Base-by-base conservation (phyloP, 1,140 invertebrate species). In the Ips typographus region DNA sequence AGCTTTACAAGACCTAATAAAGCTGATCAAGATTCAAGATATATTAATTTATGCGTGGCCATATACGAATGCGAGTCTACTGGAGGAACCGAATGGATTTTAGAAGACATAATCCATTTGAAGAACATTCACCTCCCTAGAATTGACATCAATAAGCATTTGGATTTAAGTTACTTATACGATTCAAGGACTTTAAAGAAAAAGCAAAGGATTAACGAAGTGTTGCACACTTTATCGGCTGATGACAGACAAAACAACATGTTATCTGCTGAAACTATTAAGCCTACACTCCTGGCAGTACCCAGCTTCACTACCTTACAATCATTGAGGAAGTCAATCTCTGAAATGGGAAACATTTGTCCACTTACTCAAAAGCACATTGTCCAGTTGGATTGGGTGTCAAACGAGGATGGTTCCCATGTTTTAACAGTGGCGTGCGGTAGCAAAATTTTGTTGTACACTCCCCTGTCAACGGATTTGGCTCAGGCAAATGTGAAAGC, bases 21-120 rank as follows among this genome's bases (percentile, higher is more conserved):
- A 79, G 85, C 82, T 40, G 90, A 93, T 78, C 89, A 90, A 0
- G 91, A 93, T 75, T 92, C 91, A 1, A 86, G 94, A 51, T 96
- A 93, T 80, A 92, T 97, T 47, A 98, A 97, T 80, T 84, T 98
- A 0, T 94, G 91, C 78, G 94, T 99, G 2, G 94, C 94, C n/a
- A 97, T 99, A 71, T 99, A 98, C 83, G 98, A 99, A 81, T 99
- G 98, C 80, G 98, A 99, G 84, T 98, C 95, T 71, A 98, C 95
- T 40, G 98, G 98, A 65, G 97, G 93, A 68, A 89, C 88, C n/a
- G 96, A 99, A 79, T 99, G 98, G 98, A 88, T 96, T n/a, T 82
- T 97, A n/a, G 98, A 99, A 81, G 98, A 99, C 76, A 96, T 93
- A 1, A 95, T 96, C 73, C 91, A 94, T 73, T 81, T 97, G 67